These are phyloP conservation scores for Agrochola circellaris DNA, from an alignment of 2,888 invertebrate genomes.

Conservation along the genomic window DNA sequence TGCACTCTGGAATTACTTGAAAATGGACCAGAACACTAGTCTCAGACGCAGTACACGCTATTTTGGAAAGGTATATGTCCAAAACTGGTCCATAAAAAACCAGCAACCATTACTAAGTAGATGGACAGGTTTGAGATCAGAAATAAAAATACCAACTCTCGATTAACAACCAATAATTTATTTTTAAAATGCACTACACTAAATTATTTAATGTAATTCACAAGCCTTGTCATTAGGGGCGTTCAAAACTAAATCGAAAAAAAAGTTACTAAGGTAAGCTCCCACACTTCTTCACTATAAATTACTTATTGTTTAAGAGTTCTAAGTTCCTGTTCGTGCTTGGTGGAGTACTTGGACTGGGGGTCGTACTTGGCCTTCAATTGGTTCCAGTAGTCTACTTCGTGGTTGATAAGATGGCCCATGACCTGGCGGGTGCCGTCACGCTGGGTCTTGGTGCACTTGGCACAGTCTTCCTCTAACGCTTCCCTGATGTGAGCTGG, in stretches of 20 bases:
- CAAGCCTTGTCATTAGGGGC: constrained; percentile 54
- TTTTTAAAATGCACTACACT: constrained; percentile 43
- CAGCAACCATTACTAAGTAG: neutral
- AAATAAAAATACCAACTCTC: constrained; percentile 30
- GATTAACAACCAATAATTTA: constrained; percentile 44
- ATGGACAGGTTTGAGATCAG: neutral
- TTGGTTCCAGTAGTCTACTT: constrained; percentile 74
- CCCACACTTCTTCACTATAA: neutral
- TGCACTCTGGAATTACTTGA: no score
- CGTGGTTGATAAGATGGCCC: constrained; percentile 76
- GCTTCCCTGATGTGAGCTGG: constrained; percentile 73
- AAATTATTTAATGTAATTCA: constrained; percentile 48
- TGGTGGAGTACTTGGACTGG: constrained; percentile 67
- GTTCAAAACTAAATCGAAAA: constrained; percentile 6
- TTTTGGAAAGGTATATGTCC: neutral
- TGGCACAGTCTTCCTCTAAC: constrained; percentile 75
- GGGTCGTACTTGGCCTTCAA: constrained; percentile 81
- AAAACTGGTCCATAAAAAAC: neutral
- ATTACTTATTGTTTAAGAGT: constrained; percentile 29
- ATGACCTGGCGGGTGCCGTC: constrained; percentile 74
- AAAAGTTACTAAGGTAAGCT: neutral
- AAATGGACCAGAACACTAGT: neutral
- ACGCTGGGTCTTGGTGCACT: constrained; percentile 76
- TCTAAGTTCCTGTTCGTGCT: constrained; percentile 54
- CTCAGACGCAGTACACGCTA: neutral